These are phyloP conservation scores for Orgyia antiqua DNA, from an alignment of 2,888 invertebrate species.

Conservation along the genomic window DNA sequence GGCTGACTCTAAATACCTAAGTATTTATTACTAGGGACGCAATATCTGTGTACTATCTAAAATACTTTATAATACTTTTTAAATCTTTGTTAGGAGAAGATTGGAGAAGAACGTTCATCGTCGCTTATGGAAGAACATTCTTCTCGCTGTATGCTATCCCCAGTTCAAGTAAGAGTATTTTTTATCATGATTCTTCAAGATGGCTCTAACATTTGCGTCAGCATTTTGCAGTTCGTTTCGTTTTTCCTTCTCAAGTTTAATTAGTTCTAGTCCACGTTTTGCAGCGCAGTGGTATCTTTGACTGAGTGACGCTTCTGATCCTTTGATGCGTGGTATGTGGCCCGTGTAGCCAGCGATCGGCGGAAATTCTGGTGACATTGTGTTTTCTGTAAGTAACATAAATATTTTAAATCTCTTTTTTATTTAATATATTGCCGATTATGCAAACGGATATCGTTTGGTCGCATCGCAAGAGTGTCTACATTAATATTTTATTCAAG, in stretches of 20 bases:
- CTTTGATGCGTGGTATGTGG: conserved; percentile 83
- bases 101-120: conserved; percentile 68
- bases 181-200: conserved; percentile 58
- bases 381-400: conserved; percentile 69
- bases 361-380: conserved; percentile 81
- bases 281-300: conserved; percentile 83
- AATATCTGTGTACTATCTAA: no score
- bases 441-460: no score
- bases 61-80: no score
- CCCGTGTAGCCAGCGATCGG: conserved; percentile 87
- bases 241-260: conserved; percentile 76
- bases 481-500: no score
- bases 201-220: conserved; percentile 51
- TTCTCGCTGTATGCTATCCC: conserved; percentile 78
- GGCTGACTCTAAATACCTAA: no score
- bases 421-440: conserved; percentile 3
- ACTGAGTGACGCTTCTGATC: conserved; percentile 82
- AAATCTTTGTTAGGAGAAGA: no score
- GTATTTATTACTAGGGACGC: no score
- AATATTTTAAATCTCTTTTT: neutral
- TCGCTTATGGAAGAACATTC: conserved; percentile 71
- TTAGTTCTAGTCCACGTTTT: conserved; percentile 78
- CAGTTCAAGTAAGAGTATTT: conserved; percentile 71
- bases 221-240: conserved; percentile 61
- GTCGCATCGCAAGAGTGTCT: no score